These are phyloP conservation scores for Euura saliciscinereae DNA, from an alignment of 1,140 invertebrate genomes.

Conservation along the genomic window DNA sequence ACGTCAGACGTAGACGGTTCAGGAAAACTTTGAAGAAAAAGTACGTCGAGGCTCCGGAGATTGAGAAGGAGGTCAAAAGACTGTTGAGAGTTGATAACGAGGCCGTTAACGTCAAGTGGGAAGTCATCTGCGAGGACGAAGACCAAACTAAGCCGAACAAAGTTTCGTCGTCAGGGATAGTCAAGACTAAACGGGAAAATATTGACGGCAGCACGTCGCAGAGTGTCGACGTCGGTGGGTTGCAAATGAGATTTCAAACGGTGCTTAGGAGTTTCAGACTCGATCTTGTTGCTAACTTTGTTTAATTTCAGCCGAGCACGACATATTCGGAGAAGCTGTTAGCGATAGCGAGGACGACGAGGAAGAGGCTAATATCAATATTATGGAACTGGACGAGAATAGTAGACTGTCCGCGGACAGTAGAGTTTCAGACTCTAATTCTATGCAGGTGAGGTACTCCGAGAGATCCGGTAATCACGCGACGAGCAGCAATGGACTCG, in stretches of 20 bases:
- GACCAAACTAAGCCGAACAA: constrained; percentile 67
- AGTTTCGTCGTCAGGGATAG: constrained; percentile 63
- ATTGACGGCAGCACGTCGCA: constrained; percentile 55
- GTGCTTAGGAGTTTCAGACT: not conserved
- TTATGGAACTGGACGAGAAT: constrained; percentile 80
- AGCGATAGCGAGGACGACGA: constrained; percentile 80
- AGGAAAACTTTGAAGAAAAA: constrained; percentile 96
- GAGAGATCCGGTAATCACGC: constrained; percentile 48
- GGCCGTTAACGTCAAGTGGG: constrained; percentile 88
- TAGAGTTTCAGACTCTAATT: constrained; percentile 76
- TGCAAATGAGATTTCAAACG: constrained; percentile 12
- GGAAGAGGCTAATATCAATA: constrained; percentile 74
- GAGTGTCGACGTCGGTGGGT: constrained; percentile 60
- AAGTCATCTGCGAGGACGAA: constrained; percentile 91
- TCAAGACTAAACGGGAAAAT: constrained; percentile 64
- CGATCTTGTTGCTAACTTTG: constrained; percentile 15
- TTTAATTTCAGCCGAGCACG: constrained; percentile 69
- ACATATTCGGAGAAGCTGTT: constrained; percentile 88
- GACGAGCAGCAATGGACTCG: constrained; percentile 46
- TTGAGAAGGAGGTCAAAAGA: constrained; percentile 95
- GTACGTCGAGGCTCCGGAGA: constrained; percentile 95
- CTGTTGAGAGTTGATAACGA: constrained; percentile 91
- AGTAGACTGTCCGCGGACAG: constrained; percentile 79
- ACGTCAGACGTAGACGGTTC: constrained; percentile 91
- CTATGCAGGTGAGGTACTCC: constrained; percentile 64